phyloP scores from a whole-genome alignment of 1,140 invertebrate species.

The Pinna nobilis region DNA sequence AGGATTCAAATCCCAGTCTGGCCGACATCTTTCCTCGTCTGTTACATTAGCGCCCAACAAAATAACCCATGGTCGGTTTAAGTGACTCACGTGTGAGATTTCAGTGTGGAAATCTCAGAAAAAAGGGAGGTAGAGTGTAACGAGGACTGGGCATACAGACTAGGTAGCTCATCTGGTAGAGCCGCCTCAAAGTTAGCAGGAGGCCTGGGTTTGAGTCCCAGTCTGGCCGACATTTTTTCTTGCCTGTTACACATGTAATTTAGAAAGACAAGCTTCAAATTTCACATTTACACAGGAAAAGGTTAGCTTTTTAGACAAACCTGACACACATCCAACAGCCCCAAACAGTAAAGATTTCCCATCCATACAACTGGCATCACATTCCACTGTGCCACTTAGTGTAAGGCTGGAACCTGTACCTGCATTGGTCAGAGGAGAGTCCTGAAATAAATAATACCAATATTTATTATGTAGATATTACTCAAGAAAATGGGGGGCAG shows the following conservation, averaged over 20 bases:
- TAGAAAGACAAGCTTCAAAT: background rate
- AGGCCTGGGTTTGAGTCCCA: too few relatives aligned
- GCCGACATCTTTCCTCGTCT: too few relatives aligned
- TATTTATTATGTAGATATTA: background rate
- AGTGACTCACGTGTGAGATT: too few relatives aligned
- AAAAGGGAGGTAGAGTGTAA: too few relatives aligned
- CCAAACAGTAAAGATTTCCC: slow-evolving; percentile 87
- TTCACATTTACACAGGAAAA: background rate
- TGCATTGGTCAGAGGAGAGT: slow-evolving; percentile 92
- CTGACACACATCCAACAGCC: slow-evolving; percentile 80
- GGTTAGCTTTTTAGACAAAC: slow-evolving; percentile 37
- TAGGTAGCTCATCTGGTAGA: background rate
- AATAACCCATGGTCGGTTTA: too few relatives aligned
- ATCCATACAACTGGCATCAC: slow-evolving; percentile 95
- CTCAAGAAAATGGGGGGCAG: too few relatives aligned
- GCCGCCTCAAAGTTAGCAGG: background rate
- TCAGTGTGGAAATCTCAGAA: too few relatives aligned
- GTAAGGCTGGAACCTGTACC: slow-evolving; percentile 95
- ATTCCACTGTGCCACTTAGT: slow-evolving; percentile 88
- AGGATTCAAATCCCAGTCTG: too few relatives aligned
- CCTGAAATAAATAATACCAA: slow-evolving; percentile 52
- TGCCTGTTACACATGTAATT: background rate
- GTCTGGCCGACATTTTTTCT: background rate
- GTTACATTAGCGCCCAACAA: too few relatives aligned
- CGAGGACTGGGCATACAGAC: too few relatives aligned